Evolutionary conservation across 2,888 invertebrate genomes (phyloP).

Genomic region (Epirrhoe alternata): DNA sequence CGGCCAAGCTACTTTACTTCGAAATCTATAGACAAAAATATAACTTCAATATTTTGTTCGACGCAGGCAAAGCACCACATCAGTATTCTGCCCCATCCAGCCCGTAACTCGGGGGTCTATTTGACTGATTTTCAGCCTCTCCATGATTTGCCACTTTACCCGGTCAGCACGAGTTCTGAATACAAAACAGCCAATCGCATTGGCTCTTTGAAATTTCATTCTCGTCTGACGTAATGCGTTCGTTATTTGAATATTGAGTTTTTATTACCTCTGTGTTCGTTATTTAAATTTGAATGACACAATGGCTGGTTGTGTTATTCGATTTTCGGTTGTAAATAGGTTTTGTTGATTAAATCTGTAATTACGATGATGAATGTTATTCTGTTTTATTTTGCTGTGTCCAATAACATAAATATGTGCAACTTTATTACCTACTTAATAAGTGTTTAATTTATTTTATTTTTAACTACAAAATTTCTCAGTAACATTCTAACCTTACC

Average conservation of each 20-base stretch:
- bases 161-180: constrained; percentile 77
- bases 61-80: constrained; percentile 49
- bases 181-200: constrained; percentile 71
- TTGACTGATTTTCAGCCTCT: constrained; percentile 84
- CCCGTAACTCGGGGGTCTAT: constrained; percentile 80
- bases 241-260: constrained; percentile 74
- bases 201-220: constrained; percentile 78
- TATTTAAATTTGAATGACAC: constrained; percentile 42
- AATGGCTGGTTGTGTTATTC: constrained; percentile 31
- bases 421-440: not conserved
- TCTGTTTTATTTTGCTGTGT: too few relatives aligned
- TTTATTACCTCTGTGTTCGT: constrained; percentile 57
- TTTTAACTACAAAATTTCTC: too few relatives aligned
- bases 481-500: too few relatives aligned
- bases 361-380: not conserved
- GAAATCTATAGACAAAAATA: not conserved
- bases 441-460: too few relatives aligned
- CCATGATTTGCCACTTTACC: constrained; percentile 85
- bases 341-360: not conserved
- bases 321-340: constrained; percentile 5
- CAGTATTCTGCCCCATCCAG: constrained; percentile 68
- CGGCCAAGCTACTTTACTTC: too few relatives aligned
- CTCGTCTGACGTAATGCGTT: constrained; percentile 71
- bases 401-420: not conserved
- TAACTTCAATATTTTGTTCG: constrained; percentile 23